Percentiles rank a stretch among this genome's conserved stretches.
Evolutionary conservation across 2,888 invertebrate genomes (phyloP).

Genomic region (Lutraria lutraria): DNA sequence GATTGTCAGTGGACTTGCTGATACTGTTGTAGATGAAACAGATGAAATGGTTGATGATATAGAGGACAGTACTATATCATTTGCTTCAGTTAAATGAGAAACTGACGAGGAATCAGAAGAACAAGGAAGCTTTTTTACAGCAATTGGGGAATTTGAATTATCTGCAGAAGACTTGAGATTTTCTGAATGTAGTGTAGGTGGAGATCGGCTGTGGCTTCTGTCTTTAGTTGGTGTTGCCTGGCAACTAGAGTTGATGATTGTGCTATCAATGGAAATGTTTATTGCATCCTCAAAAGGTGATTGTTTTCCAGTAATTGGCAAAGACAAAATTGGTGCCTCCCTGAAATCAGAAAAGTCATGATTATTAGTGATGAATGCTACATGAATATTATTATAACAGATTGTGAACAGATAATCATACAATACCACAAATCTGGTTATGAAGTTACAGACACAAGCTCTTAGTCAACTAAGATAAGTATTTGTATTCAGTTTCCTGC

Average conservation of each 20-base stretch:
- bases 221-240: background rate
- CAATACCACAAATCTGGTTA: too few relatives aligned
- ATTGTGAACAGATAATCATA: too few relatives aligned
- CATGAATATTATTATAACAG: too few relatives aligned
- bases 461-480: too few relatives aligned
- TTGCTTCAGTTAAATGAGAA: background rate
- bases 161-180: constrained; percentile 20
- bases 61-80: background rate
- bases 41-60: background rate
- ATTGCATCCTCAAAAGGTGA: constrained; percentile 9
- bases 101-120: background rate
- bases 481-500: too few relatives aligned
- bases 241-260: background rate
- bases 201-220: background rate
- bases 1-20: background rate
- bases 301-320: constrained; percentile 27
- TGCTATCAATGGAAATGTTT: background rate
- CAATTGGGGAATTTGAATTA: background rate
- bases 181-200: constrained; percentile 10
- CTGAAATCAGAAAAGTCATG: constrained; percentile 21
- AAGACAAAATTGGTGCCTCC: constrained; percentile 10
- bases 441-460: too few relatives aligned
- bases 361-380: background rate
- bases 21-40: background rate
- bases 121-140: background rate